phyloP scores from a whole-genome alignment of 1,140 invertebrate genomes.

The Brachystomella parvula region DNA sequence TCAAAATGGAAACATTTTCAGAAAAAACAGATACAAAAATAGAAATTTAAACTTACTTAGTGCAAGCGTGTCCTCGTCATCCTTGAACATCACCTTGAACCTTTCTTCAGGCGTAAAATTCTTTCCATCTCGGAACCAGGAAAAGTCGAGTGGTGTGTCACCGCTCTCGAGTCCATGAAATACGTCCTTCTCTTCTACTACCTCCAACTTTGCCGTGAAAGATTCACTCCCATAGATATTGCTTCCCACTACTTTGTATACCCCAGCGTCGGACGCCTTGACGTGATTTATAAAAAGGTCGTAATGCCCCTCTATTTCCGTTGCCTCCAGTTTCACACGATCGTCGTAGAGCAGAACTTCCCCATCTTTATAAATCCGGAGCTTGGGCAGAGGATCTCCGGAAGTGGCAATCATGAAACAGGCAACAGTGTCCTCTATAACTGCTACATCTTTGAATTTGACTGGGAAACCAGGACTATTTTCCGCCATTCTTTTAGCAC shows the following conservation, averaged over 20 bases:
- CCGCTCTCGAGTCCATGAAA: slow-evolving; percentile 53
- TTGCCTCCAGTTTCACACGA: slow-evolving; percentile 46
- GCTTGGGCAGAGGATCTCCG: slow-evolving; percentile 71
- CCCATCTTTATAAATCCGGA: slow-evolving; percentile 75
- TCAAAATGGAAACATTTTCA: slow-evolving; percentile 49
- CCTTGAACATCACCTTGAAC: slow-evolving; percentile 80
- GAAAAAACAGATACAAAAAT: slow-evolving; percentile 6
- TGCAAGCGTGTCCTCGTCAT: slow-evolving; percentile 29
- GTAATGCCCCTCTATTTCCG: slow-evolving; percentile 66
- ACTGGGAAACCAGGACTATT: slow-evolving; percentile 72
- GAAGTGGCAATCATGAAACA: slow-evolving; percentile 83
- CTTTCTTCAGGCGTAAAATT: slow-evolving; percentile 84
- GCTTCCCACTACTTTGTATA: slow-evolving; percentile 75
- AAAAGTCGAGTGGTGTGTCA: slow-evolving; percentile 54
- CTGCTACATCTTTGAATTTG: slow-evolving; percentile 73
- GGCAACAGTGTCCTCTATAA: slow-evolving; percentile 75
- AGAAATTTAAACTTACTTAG: background rate
- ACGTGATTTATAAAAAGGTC: slow-evolving; percentile 82
- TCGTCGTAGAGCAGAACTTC: slow-evolving; percentile 60
- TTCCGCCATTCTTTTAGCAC: slow-evolving; percentile 55
- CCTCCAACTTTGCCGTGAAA: slow-evolving; percentile 59
- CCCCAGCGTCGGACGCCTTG: slow-evolving; percentile 67
- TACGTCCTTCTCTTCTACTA: slow-evolving; percentile 65
- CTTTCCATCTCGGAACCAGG: slow-evolving; percentile 83
- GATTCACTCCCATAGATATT: slow-evolving; percentile 73